These are phyloP conservation scores for Megastigmus dorsalis DNA, from an alignment of 2,888 invertebrate species.

Conservation along the genomic window DNA sequence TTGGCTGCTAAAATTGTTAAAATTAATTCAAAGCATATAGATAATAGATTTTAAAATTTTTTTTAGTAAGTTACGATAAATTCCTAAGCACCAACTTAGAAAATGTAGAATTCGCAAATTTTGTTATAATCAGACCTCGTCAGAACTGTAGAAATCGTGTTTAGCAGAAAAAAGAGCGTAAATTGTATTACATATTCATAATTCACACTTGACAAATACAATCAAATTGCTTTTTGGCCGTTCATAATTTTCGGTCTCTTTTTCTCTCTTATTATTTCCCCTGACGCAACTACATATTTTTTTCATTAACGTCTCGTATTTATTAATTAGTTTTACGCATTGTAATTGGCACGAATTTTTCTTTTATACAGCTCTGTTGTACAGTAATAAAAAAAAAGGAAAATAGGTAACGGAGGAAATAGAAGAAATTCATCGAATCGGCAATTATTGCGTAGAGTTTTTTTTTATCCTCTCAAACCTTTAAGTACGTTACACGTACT, in stretches of 20 bases:
- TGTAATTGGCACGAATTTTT: slow-evolving; percentile 52
- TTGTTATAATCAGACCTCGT: too few relatives aligned
- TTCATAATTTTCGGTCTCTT: slow-evolving; percentile 26
- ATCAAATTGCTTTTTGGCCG: slow-evolving; percentile 45
- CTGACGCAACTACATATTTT: background rate
- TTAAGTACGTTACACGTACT: slow-evolving; percentile 2
- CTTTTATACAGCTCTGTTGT: slow-evolving; percentile 24
- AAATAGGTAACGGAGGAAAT: slow-evolving; percentile 17
- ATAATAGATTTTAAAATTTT: too few relatives aligned
- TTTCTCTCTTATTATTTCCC: slow-evolving; percentile 35
- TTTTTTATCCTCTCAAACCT: slow-evolving; percentile 1
- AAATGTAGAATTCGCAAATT: background rate
- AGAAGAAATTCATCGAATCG: slow-evolving; percentile 30
- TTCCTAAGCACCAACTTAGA: background rate
- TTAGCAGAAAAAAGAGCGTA: slow-evolving; percentile 6
- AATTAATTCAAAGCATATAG: too few relatives aligned
- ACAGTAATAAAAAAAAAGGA: slow-evolving; percentile 11
- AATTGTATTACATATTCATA: background rate
- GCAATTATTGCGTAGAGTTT: slow-evolving; percentile 34
- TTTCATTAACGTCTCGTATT: slow-evolving; percentile 5
- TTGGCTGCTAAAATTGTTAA: too few relatives aligned
- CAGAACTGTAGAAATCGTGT: background rate
- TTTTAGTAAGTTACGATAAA: slow-evolving; percentile 16
- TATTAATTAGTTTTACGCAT: slow-evolving; percentile 32
- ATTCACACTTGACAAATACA: slow-evolving; percentile 20